phyloP scores from a whole-genome alignment of 1,140 invertebrate genomes.

The Penaeus vannamei region DNA sequence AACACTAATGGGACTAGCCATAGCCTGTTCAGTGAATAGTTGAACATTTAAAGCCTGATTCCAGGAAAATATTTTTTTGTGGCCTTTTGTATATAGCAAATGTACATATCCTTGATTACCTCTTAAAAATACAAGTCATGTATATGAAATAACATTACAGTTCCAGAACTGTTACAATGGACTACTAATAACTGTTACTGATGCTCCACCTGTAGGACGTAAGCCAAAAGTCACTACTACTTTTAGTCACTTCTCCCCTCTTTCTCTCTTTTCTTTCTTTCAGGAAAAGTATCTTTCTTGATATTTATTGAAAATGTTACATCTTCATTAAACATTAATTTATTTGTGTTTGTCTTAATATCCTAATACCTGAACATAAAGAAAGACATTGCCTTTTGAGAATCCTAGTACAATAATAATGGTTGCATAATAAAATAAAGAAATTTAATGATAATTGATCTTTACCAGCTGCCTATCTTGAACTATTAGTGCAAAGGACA shows the following conservation, averaged over 20 bases:
- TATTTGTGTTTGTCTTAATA: background rate
- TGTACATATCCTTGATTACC: constrained; percentile 40
- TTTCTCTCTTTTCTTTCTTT: background rate
- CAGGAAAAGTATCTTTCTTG: constrained; percentile 22
- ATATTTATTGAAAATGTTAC: constrained; percentile 40
- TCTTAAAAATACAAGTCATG: constrained; percentile 12
- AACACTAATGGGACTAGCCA: constrained; percentile 27
- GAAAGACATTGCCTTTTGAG: too few relatives aligned
- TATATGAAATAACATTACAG: constrained; percentile 27
- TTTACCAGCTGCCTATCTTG: too few relatives aligned
- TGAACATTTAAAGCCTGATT: constrained; percentile 12
- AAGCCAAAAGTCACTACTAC: constrained; percentile 36
- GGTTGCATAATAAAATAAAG: too few relatives aligned
- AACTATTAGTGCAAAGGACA: too few relatives aligned
- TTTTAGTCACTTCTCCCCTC: background rate
- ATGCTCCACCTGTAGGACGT: constrained; percentile 13
- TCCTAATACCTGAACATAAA: too few relatives aligned
- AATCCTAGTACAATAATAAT: too few relatives aligned
- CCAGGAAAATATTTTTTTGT: constrained; percentile 5
- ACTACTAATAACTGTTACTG: constrained; percentile 4
- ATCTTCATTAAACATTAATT: constrained; percentile 37
- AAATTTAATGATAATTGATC: too few relatives aligned
- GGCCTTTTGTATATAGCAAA: constrained; percentile 26
- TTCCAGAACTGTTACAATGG: constrained; percentile 20
- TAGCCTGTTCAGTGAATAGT: background rate